Evolutionary conservation across 2,113 vertebrate genomes (phyloP), one percentile per base, ranked within the genome.

Genomic region (Mesitornis unicolor): DNA sequence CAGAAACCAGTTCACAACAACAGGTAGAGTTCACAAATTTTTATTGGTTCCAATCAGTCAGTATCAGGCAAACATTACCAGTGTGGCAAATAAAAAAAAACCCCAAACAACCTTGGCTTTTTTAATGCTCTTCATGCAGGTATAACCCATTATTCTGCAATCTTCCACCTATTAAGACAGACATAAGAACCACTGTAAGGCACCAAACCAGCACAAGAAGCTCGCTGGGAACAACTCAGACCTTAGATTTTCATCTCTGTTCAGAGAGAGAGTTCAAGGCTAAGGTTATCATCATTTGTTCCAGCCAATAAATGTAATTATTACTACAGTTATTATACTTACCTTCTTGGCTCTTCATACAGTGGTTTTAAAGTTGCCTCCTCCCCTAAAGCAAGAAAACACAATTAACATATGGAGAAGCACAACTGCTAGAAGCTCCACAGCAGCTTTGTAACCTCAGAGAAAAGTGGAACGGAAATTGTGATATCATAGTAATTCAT

Each of bases 261-360:
- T 98, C 98, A 98, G 98, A 96, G 95, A 98, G 98, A 98, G 98
- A 98, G 98, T 98, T 98, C 98, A 98, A 97, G 47, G 96, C 40
- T 60, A 96, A 91, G 82, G 89, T 78, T 96, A 94, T 98, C 98
- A 98, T 98, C 98, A 98, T 60, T 21, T 96, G 95, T 96, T 96
- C 95, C 96, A 94, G 45, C 19, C 84, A 18, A 42, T 14, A 17
- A 13, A 28, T 31, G 7, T 38, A 3, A 21, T 68, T 18, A 56
- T 31, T 67, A 31, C n/a, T 50, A 33, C 24, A 75, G 11, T 33
- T 38, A 45, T 33, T 38, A 45, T 25, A 64, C 96, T 83, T 67
- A 96, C 97, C 79, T 94, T 43, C 43, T 51, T 14, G 7, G 22
- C 26, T 91, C 38, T 53, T 89, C 24, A 13, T 19, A 7, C 1